Conservation (phyloP, 2,888 invertebrate genomes). For the Patella caerulea region DNA sequence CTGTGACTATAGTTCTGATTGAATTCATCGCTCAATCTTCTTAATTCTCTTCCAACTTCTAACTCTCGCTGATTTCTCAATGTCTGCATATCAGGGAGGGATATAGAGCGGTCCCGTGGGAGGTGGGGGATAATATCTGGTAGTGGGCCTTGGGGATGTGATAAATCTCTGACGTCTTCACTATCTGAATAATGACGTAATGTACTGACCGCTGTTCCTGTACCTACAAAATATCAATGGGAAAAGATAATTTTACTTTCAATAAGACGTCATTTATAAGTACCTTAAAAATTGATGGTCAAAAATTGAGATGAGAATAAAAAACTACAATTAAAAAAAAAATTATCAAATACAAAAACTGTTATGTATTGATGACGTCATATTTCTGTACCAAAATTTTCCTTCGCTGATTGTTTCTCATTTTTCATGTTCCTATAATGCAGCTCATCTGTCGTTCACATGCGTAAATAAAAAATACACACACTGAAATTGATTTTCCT, state of each 20-base stretch:
- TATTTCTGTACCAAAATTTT: no score
- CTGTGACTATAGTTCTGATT: constrained; percentile 40
- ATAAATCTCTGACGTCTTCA: constrained; percentile 25
- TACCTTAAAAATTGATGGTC: no score
- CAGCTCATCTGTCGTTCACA: no score
- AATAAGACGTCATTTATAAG: no score
- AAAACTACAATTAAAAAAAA: no score
- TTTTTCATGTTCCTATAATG: no score
- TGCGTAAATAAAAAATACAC: no score
- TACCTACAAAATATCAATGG: background rate
- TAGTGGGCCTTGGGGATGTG: constrained; percentile 36
- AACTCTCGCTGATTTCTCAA: constrained; percentile 46
- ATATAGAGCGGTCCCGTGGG: constrained; percentile 52
- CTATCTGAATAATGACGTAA: constrained; percentile 42
- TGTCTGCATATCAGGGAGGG: constrained; percentile 54
- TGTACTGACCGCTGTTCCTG: constrained; percentile 33
- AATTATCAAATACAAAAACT: no score
- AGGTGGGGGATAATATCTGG: constrained; percentile 56
- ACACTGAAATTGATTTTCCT: no score
- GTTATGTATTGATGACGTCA: no score
- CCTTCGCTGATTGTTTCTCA: no score
- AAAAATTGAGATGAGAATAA: no score
- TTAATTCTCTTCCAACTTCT: constrained; percentile 57
- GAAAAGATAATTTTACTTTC: background rate
- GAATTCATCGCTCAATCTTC: constrained; percentile 63